phyloP scores from a whole-genome alignment of 2,888 invertebrate genomes.

The Drosophila setosimentum region DNA sequence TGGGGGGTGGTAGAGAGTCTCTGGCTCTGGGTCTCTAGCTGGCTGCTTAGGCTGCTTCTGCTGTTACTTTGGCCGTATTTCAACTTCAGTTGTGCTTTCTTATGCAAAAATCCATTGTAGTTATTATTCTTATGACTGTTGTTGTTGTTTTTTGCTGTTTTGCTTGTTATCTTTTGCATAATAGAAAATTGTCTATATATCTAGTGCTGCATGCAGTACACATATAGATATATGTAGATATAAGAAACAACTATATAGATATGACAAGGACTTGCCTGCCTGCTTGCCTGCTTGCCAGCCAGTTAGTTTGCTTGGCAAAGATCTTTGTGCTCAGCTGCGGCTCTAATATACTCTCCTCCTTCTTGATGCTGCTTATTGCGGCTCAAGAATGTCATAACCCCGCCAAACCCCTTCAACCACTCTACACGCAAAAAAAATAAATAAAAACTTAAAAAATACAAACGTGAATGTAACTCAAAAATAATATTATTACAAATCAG shows the following conservation, averaged over 20 bases:
- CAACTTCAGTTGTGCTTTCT: constrained; percentile 69
- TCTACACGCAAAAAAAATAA: neutral
- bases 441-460: neutral
- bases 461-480: neutral
- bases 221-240: constrained; percentile 15
- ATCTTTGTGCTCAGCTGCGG: constrained; percentile 23
- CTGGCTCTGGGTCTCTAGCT: constrained; percentile 7
- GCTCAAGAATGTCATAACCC: constrained; percentile 46
- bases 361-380: constrained; percentile 72
- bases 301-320: constrained; percentile 35
- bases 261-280: constrained; percentile 40
- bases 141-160: constrained; percentile 33
- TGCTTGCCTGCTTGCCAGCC: constrained; percentile 17
- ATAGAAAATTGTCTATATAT: constrained; percentile 80
- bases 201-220: constrained; percentile 34
- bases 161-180: constrained; percentile 77
- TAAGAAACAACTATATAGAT: constrained; percentile 21
- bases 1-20: neutral
- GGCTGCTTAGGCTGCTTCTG: constrained; percentile 9
- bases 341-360: constrained; percentile 59
- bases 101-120: constrained; percentile 69
- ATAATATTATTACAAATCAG: too few species aligned
- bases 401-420: neutral
- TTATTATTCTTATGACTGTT: constrained; percentile 52
- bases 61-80: constrained; percentile 56